phyloP scores from a whole-genome alignment of 2,888 invertebrate genomes.

The Empis stercorea region DNA sequence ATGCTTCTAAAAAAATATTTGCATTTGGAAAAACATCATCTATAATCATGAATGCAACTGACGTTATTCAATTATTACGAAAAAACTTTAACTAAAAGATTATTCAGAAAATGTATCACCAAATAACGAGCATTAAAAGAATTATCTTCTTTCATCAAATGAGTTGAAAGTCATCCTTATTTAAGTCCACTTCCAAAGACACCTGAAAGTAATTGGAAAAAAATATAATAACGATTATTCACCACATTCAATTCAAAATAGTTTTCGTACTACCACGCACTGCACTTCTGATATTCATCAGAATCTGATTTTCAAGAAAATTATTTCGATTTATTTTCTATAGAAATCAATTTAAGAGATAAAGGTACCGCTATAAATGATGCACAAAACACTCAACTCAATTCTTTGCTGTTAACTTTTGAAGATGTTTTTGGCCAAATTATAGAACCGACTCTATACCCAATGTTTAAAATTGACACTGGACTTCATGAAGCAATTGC shows the following conservation, averaged over 20 bases:
- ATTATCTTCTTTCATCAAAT: not conserved
- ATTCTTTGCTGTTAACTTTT: not conserved
- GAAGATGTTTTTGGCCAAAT: not conserved
- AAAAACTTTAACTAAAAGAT: too few species aligned
- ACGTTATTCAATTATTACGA: too few species aligned
- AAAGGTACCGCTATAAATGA: not conserved
- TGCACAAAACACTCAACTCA: not conserved
- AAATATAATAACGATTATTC: not conserved
- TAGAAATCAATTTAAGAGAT: not conserved
- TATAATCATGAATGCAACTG: too few species aligned
- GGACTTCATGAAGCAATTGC: slow-evolving; percentile 21
- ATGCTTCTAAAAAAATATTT: too few species aligned
- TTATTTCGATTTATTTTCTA: not conserved
- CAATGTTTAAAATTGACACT: slow-evolving; percentile 18
- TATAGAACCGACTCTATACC: not conserved
- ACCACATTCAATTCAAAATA: not conserved
- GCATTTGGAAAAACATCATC: too few species aligned
- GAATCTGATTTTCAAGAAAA: not conserved
- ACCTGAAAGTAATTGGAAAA: too few species aligned
- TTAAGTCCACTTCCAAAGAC: too few species aligned
- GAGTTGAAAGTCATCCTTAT: too few species aligned
- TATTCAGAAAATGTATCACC: not conserved
- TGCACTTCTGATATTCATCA: not conserved
- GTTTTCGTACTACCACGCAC: slow-evolving; percentile 1
- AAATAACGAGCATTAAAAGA: not conserved